Conservation (phyloP, 2,113 vertebrate species). For the Casuarius casuarius region DNA sequence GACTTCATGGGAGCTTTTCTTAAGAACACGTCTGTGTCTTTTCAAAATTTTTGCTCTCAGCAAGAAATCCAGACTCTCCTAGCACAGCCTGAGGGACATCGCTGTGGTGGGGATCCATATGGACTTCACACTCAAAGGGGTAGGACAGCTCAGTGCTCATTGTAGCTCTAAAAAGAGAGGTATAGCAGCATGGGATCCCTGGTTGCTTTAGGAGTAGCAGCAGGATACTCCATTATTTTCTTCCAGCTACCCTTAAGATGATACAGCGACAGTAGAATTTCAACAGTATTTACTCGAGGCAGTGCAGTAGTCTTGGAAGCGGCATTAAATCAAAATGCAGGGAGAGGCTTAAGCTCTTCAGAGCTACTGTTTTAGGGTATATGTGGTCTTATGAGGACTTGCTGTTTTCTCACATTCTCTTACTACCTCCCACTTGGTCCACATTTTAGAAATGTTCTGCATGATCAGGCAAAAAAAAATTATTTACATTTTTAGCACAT, state of each 20-base stretch:
- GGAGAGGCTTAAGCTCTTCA: neutral
- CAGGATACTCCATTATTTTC: neutral
- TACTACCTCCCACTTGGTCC: neutral
- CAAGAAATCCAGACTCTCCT: neutral
- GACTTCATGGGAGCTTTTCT: neutral
- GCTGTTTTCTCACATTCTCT: neutral
- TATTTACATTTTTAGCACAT: neutral
- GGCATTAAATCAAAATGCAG: neutral
- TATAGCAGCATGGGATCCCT: neutral
- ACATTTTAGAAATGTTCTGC: neutral
- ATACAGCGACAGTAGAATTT: neutral
- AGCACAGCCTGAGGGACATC: neutral
- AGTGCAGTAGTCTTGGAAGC: neutral
- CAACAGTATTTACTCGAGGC: neutral
- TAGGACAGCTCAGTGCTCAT: too few species aligned
- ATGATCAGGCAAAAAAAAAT: neutral
- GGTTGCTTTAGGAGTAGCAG: neutral
- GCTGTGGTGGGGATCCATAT: neutral
- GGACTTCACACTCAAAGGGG: neutral
- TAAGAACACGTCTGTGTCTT: fast-evolving
- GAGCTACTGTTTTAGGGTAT: neutral
- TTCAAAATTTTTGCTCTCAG: neutral
- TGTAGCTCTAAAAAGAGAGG: neutral
- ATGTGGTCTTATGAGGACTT: neutral
- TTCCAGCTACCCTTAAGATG: neutral